A percentile compares a stretch with the other conserved stretches of the same genome.
phyloP scores from a whole-genome alignment of 2,113 vertebrate species.

The Callaeas wilsoni region DNA sequence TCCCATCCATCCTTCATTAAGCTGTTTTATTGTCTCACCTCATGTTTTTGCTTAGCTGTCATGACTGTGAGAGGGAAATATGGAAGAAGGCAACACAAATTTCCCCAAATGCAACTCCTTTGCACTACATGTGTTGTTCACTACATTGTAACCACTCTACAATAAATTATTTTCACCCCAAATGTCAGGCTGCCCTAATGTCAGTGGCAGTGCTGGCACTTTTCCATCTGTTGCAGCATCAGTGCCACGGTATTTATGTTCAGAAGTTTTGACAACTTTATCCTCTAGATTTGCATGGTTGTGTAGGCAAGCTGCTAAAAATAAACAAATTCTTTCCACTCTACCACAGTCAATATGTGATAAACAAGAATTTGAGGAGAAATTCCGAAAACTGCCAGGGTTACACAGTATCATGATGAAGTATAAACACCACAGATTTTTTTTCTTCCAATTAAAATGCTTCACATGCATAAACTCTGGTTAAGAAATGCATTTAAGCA shows the following conservation, averaged over 20 bases:
- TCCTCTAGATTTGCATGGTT: background rate
- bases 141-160: background rate
- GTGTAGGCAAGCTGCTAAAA: background rate
- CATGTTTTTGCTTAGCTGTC: background rate
- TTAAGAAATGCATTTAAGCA: background rate
- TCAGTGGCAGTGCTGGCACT: background rate
- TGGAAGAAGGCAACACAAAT: background rate
- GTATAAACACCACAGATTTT: background rate
- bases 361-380: background rate
- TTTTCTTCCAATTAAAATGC: background rate
- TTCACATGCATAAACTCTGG: background rate
- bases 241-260: background rate
- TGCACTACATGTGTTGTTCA: background rate
- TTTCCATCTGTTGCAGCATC: background rate
- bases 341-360: background rate
- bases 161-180: background rate
- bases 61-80: background rate
- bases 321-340: background rate
- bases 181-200: background rate
- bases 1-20: background rate
- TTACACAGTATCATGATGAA: background rate
- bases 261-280: background rate
- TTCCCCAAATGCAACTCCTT: background rate
- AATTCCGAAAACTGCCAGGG: background rate
- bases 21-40: background rate